Percentiles rank a stretch among this genome's conserved stretches.
phyloP scores from a whole-genome alignment of 2,888 invertebrate genomes.

The Alsophila aescularia region DNA sequence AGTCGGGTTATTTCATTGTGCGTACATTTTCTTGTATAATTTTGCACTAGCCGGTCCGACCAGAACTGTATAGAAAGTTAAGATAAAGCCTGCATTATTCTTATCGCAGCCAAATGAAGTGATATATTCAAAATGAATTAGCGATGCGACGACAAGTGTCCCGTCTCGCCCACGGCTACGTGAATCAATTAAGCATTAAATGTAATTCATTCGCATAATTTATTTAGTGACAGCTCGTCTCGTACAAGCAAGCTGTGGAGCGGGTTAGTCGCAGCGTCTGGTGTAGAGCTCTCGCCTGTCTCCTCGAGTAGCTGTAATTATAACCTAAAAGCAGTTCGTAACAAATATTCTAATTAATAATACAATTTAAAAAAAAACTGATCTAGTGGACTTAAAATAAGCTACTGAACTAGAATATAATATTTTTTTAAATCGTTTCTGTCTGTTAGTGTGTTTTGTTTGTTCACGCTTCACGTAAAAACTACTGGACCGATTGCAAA shows the following conservation, averaged over 20 bases:
- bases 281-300: not conserved
- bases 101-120: conserved; percentile 12
- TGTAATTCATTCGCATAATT: conserved; percentile 20
- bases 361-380: no score
- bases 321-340: no score
- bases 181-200: conserved; percentile 17
- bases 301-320: no score
- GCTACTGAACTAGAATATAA: no score
- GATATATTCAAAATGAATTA: not conserved
- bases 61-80: conserved; percentile 2
- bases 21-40: not conserved
- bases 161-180: not conserved
- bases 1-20: no score
- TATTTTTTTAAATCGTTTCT: no score
- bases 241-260: not conserved
- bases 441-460: no score
- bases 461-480: no score
- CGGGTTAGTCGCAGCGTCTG: conserved; percentile 24
- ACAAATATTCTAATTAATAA: no score
- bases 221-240: conserved; percentile 10
- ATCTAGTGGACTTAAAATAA: no score
- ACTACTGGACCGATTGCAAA: no score
- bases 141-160: not conserved
- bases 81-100: conserved; percentile 6
- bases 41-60: not conserved